A percentile compares a stretch with the other conserved stretches of the same genome.
phyloP scores from a whole-genome alignment of 2,113 vertebrate species.

The Neodontobutis hainanensis region DNA sequence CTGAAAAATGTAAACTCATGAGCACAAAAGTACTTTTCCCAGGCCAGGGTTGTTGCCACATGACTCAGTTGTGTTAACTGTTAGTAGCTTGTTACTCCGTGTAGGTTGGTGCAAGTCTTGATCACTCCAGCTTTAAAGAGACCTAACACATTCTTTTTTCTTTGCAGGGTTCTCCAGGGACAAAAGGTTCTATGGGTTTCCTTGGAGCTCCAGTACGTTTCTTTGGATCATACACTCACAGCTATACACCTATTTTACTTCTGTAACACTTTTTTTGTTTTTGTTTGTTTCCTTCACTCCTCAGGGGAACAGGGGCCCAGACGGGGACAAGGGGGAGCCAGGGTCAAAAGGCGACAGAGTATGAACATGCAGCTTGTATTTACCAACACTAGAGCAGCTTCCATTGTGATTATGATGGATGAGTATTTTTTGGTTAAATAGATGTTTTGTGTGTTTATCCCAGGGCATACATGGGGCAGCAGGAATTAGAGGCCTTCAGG shows the following conservation, averaged over 20 bases:
- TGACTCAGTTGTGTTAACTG: no score
- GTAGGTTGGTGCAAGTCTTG: no score
- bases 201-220: conserved; percentile 76
- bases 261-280: background rate
- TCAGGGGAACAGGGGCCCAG: conserved; percentile 79
- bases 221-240: background rate
- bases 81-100: no score
- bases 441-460: conserved; percentile 25
- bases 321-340: conserved; percentile 81
- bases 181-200: conserved; percentile 75
- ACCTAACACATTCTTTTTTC: background rate
- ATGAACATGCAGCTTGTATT: conserved; percentile 32
- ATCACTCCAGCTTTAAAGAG: background rate
- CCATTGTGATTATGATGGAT: background rate
- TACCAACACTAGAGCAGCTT: background rate
- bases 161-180: conserved; percentile 79
- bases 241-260: background rate
- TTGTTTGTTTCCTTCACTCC: conserved; percentile 10
- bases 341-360: conserved; percentile 86
- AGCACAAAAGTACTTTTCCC: no score
- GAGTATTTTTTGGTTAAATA: background rate
- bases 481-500: conserved; percentile 79
- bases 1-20: no score
- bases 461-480: conserved; percentile 80
- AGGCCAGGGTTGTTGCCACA: no score